Evolutionary conservation across 2,113 vertebrate genomes (phyloP).

Genomic region (Heteronetta atricapilla): DNA sequence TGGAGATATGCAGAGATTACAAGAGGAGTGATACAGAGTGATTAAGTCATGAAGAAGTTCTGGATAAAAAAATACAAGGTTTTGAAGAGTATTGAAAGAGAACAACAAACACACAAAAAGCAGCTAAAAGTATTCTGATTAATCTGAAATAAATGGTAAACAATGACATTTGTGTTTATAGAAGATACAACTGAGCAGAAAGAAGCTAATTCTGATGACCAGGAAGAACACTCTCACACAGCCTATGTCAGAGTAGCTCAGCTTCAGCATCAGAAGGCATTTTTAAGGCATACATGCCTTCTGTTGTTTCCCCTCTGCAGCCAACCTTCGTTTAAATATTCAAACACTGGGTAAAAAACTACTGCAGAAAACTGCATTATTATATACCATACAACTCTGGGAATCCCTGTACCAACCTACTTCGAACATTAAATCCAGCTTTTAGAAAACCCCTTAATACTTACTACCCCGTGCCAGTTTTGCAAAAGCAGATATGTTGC

Average conservation of each 20-base stretch:
- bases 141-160: not conserved
- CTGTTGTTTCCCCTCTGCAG: not conserved
- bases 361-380: not conserved
- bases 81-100: not conserved
- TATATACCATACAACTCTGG: not conserved
- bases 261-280: not conserved
- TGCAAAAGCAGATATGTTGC: not conserved
- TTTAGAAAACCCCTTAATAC: conserved; percentile 21
- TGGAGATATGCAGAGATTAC: not conserved
- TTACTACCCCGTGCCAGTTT: not conserved
- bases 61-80: not conserved
- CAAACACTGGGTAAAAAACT: not conserved
- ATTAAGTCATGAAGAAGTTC: not conserved
- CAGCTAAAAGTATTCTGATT: not conserved
- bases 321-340: conserved; percentile 14
- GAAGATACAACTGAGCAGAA: not conserved
- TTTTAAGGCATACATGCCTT: not conserved
- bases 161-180: not conserved
- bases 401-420: conserved; percentile 22
- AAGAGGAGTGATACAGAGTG: not conserved
- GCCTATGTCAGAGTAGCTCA: not conserved
- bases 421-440: conserved; percentile 26
- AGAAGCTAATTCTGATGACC: not conserved
- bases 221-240: not conserved
- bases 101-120: not conserved